Evolutionary conservation across 2,113 vertebrate genomes (phyloP), one percentile per base, ranked within the genome.

Genomic region (Antennarius striatus): DNA sequence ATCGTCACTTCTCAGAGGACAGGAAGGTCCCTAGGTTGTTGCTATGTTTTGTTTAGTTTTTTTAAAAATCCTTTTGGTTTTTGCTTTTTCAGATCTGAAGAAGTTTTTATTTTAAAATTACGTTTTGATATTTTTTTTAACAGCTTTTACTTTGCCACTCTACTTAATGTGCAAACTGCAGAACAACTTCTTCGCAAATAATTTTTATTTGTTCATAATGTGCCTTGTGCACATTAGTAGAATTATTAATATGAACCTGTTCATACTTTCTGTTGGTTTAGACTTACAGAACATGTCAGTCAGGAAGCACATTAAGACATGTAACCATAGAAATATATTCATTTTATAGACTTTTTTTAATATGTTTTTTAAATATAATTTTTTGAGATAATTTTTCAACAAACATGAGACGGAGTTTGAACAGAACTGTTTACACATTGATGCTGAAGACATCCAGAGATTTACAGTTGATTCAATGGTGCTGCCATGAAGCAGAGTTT

Each of bases 1-100:
- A n/a, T 46, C 29, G 8, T 0, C 32, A 9, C 43, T n/a, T 55
- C 69, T 4, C 55, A 57, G 10, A 40, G 45, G 63, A 67, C 63
- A 58, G 28, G 40, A 51, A 55, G 36, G 1, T 49, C 32, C 4
- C 3, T 1, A 36, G 3, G 32, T 36, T 36, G 32, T 36, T 5
- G 32, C 7, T 36, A 11, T 51, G 29, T 48, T 43, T 43, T 43
- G 4, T 12, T 43, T 43, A 6, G 4, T 10, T 4, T 28, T 17
- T 47, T 56, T 4, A 12, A 43, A 43, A 3, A 12, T 65, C 4
- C 4, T 64, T 53, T 7, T 4, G 5, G 0, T 45, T 17, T 15
- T 16, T 9, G 13, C 11, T 5, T 64, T 56, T 51, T 71, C 3
- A 29, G 53, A 30, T 55, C 22, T 62, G 61, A 6, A 1, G 10